Percentiles rank a stretch among this genome's conserved stretches.
Evolutionary conservation across 2,888 invertebrate genomes (phyloP).

Genomic region (Drosophila pseudotakahashii): DNA sequence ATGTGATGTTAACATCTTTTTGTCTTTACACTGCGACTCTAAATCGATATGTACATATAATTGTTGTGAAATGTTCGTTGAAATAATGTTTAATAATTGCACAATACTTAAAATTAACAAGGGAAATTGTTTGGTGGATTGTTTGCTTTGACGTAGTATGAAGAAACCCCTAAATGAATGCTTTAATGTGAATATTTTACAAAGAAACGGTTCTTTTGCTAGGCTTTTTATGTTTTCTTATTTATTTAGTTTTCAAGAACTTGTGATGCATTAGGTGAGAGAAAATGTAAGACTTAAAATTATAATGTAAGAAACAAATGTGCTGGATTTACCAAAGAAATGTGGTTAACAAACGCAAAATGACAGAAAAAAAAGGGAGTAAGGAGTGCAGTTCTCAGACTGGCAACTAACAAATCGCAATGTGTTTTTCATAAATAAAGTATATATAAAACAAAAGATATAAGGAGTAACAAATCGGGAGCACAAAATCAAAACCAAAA

Average conservation of each 20-base stretch:
- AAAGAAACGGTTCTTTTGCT: conserved; percentile 33
- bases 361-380: conserved; percentile 33
- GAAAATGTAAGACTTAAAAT: conserved; percentile 65
- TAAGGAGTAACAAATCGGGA: conserved; percentile 65
- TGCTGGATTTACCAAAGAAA: conserved; percentile 48
- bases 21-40: conserved; percentile 51
- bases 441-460: conserved; percentile 42
- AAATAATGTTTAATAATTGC: conserved; percentile 60
- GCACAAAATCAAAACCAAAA: conserved; percentile 74
- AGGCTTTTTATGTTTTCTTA: conserved; percentile 14
- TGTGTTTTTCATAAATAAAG: conserved; percentile 40
- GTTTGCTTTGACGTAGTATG: conserved; percentile 27
- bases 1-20: conserved; percentile 62
- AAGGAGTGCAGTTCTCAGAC: conserved; percentile 45
- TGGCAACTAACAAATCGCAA: conserved; percentile 61
- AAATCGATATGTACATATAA: conserved; percentile 44
- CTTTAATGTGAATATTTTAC: conserved; percentile 47
- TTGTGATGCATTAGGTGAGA: conserved; percentile 65
- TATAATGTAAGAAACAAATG: conserved; percentile 54
- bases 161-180: conserved; percentile 38
- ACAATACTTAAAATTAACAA: conserved; percentile 69
- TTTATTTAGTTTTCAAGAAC: conserved; percentile 30
- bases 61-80: conserved; percentile 39
- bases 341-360: conserved; percentile 27
- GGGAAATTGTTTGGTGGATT: conserved; percentile 33